Evolutionary conservation across 2,113 vertebrate genomes (phyloP).

Genomic region (Herpetotheres cachinnans): DNA sequence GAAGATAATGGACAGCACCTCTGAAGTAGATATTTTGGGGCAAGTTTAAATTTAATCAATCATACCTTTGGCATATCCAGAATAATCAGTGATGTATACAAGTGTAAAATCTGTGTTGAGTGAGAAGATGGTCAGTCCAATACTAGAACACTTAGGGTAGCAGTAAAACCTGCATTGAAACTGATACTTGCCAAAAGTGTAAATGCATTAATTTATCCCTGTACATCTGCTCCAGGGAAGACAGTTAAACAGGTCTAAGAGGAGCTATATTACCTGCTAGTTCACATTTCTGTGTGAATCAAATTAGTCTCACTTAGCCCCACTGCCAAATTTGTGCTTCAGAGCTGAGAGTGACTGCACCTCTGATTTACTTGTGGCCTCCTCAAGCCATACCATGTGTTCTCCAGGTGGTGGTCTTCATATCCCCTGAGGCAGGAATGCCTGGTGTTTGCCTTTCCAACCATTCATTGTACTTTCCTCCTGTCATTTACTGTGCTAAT

Average conservation of each 20-base stretch:
- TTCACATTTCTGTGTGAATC: background rate
- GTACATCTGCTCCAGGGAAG: background rate
- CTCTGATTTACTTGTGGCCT: background rate
- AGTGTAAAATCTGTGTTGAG: background rate
- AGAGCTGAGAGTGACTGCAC: background rate
- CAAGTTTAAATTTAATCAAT: background rate
- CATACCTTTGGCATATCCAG: background rate
- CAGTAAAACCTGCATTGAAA: background rate
- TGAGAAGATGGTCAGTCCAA: background rate
- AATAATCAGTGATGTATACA: background rate
- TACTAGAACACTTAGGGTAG: background rate
- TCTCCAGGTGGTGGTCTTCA: background rate
- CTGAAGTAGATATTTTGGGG: background rate
- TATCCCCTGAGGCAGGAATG: background rate
- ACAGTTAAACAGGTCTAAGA: background rate
- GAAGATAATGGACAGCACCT: background rate
- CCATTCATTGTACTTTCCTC: background rate
- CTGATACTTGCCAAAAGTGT: background rate
- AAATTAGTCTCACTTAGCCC: background rate
- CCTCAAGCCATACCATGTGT: background rate
- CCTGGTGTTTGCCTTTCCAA: background rate
- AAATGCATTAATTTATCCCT: background rate
- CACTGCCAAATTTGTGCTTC: background rate
- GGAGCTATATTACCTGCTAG: background rate
- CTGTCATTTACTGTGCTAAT: background rate